Base-by-base conservation (phyloP, 2,888 invertebrate species). In the Meandrusa payeni region DNA sequence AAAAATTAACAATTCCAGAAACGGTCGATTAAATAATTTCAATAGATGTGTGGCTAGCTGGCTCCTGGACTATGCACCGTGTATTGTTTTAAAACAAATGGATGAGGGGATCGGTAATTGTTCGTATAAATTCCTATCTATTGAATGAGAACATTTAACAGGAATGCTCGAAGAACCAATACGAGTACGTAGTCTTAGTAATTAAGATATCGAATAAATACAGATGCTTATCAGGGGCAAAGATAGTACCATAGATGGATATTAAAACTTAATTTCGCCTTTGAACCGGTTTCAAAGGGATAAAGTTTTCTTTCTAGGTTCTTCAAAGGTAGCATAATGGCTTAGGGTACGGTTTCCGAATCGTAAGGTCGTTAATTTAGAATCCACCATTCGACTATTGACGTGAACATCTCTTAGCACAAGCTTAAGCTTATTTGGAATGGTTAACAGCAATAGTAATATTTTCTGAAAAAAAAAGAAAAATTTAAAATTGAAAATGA, bases 61-160 rank as follows among this genome's bases (percentile, higher is more conserved):
- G 43, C 66, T 61, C 61, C 41, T 41, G 13, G 47, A 11, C 58
- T 64, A 59, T 37, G 17, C 39, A 32, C 50, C 47, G 48, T 48
- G 61, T 52, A 69, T 67, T 69, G 67, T 69, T 63, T 58, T 58
- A 58, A 54, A 43, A 48, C 46, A 45, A 19, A 27, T 10, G 39
- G 41, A 37, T 12, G 37, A 34, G 48, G 52, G 45, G 46, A 42
- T 34, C 24, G 52, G 55, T 67, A 64, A 68, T 66, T 62, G 61
- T 57, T 57, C 43, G 57, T 64, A 61, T 65, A 64, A 60, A 54
- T 52, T 61, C 53, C 60, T 56, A 55, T 54, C 51, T 50, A 49
- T 50, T 47, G 39, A 42, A 50, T 51, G 42, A 54, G 51, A 5
- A 22, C 20, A 12, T n/a, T 26, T 15, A 36, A 34, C 27, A 15